Conservation (phyloP, 2,797 vertebrate species). For the Trichosurus vulpecula region DNA sequence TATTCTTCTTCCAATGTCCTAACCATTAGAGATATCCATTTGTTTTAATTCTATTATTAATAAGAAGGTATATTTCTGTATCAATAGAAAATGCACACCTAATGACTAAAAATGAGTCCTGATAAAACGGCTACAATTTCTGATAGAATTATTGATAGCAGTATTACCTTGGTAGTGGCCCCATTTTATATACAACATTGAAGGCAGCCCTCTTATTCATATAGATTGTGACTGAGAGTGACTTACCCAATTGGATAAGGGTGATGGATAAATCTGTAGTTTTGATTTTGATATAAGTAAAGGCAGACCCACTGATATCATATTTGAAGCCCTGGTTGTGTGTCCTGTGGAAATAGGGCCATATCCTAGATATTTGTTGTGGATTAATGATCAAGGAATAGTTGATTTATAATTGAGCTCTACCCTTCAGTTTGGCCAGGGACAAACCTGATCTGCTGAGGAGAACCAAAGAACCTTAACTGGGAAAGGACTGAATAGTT, state of each 20-base stretch:
- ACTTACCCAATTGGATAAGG: neutral
- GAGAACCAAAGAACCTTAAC: neutral
- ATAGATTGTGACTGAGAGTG: neutral
- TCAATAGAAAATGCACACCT: conserved; percentile 74
- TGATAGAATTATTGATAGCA: conserved; percentile 47
- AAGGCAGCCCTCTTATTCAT: neutral
- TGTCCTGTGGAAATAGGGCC: neutral
- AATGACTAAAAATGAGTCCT: conserved; percentile 66
- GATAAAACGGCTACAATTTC: conserved; percentile 61
- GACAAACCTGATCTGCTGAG: neutral
- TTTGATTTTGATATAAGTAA: neutral
- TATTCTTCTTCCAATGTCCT: conserved; percentile 74
- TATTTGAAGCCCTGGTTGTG: neutral
- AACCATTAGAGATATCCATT: conserved; percentile 78
- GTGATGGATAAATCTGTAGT: neutral
- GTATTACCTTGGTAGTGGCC: conserved; percentile 41
- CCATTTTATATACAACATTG: neutral
- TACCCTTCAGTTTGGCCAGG: neutral
- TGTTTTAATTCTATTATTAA: conserved; percentile 80
- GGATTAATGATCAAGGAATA: neutral
- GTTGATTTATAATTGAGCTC: neutral
- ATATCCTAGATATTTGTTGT: too few species aligned
- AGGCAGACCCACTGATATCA: neutral
- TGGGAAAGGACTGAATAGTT: neutral
- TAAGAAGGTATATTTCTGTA: conserved; percentile 76